Evolutionary conservation across 2,888 invertebrate genomes (phyloP).

Genomic region (Dynastes grantii): DNA sequence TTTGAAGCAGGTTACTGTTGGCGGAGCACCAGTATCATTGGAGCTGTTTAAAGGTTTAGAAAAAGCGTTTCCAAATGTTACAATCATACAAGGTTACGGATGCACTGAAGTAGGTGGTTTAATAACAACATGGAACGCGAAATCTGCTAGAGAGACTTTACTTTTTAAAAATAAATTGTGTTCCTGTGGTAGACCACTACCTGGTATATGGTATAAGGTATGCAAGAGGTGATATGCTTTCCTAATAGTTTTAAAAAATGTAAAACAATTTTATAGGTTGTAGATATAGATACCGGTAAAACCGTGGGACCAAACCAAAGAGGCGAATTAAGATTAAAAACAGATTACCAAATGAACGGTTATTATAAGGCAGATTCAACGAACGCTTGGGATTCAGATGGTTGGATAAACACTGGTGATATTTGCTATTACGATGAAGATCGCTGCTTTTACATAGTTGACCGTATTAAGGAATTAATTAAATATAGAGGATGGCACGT

Average conservation of each 20-base stretch:
- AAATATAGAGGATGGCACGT: constrained; percentile 73
- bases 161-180: constrained; percentile 61
- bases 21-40: constrained; percentile 62
- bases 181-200: constrained; percentile 61
- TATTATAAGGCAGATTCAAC: constrained; percentile 71
- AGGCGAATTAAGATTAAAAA: constrained; percentile 73
- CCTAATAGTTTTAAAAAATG: background rate
- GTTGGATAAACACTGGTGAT: constrained; percentile 73
- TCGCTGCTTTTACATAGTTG: constrained; percentile 70
- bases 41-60: constrained; percentile 60
- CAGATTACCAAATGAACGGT: constrained; percentile 65
- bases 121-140: constrained; percentile 59
- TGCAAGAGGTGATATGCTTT: background rate
- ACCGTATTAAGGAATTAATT: constrained; percentile 72
- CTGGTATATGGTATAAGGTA: constrained; percentile 63
- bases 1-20: constrained; percentile 60
- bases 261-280: constrained; percentile 67
- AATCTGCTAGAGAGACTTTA: constrained; percentile 60
- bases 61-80: constrained; percentile 65
- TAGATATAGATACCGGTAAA: constrained; percentile 69
- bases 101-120: constrained; percentile 66
- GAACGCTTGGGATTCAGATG: constrained; percentile 68
- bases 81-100: constrained; percentile 63
- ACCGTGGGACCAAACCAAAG: constrained; percentile 69
- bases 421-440: constrained; percentile 72